Evolutionary conservation across 2,888 invertebrate species (phyloP), one percentile per base, ranked within the genome.

Genomic region (Tetanocera ferruginea): DNA sequence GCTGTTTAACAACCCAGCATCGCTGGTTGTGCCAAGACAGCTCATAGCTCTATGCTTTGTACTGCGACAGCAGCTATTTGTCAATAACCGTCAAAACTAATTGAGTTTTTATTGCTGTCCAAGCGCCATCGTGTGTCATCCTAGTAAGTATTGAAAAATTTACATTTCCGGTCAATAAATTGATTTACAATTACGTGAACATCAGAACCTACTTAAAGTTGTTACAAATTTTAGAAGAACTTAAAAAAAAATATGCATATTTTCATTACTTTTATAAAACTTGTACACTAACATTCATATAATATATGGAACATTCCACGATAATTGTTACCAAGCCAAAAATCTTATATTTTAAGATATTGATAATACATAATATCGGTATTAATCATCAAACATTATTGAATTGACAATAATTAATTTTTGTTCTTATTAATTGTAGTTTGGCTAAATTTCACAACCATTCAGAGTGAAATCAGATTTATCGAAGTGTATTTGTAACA

Each of bases 31-130:
- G 9, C 6, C 19, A 51, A 51, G 51, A 69, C 28, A 17, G 14
- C 28, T 25, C 6, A 5, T 4, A 28, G 5, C 14, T 60, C 28
- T 60, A 9, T 60, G 60, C 6, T 31, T 28, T 17, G 28, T 8
- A 9, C 28, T 6, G 9, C 51, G 51, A 51, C 19, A 25, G 25
- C 17, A 25, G 25, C 51, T 28, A 69, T 51, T 69, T 69, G 51
- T 69, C 69, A 51, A 25, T 43, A 51, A 8, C 5, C 51, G 69
- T 69, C 69, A 11, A 17, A 49, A n/a, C 11, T 69, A 28, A 69
- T 69, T 69, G 69, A 69, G 69, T 28, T 69, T 51, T 69, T 69
- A 49, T 67, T 67, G 37, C 19, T 5, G 23, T 6, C 19, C 43
- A 67, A 37, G 43, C 43, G 49, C 23, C 67, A 37, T 67, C 67